Base-by-base conservation (phyloP, 2,797 vertebrate species). In the Neosilurus mollespiculum region DNA sequence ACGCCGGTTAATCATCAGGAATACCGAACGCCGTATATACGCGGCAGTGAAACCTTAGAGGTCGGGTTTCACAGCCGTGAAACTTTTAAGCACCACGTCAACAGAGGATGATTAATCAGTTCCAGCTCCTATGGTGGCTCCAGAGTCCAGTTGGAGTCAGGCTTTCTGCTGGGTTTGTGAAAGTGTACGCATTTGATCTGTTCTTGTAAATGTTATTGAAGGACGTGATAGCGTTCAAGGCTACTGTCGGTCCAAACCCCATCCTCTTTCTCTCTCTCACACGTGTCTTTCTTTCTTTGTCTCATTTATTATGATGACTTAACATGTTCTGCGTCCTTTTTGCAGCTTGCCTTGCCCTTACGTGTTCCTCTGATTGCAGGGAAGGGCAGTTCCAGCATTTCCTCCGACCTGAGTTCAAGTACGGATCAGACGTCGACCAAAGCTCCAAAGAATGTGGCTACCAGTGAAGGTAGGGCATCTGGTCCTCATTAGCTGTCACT, bases 341-440 rank as follows among this genome's bases (percentile, higher is more conserved):
- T 65, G 62, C 11, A 75, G 70, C 64, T 76, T 84, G 54, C 37
- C 81, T 43, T 72, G 82, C 86, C 80, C 86, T 89, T 76, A 89
- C 81, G 64, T 82, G 87, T 87, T 81, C 84, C 88, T 91, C 86
- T 87, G 78, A 90, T 89, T 92, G 88, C 87, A 97, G 96, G 95
- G 92, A 97, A 97, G 94, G 96, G 96, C 94, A 96, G 96, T 94
- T 97, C 96, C 94, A 97, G 96, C 95, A 95, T 97, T 94, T 97
- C 96, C 95, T 97, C 96, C 91, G 96, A 97, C 93, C 93, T 97
- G 93, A 97, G 96, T 93, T 97, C 96, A 92, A 96, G 96, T 91
- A 97, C 96, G 18, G 96, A 97, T 94, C 96, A 96, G 90, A 96
- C 96, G 0, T 95, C 96, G 12, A 96, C 96, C 89, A 96, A 96